These are phyloP conservation scores for Micrasema longulum DNA, from an alignment of 1,140 invertebrate species.

Conservation along the genomic window DNA sequence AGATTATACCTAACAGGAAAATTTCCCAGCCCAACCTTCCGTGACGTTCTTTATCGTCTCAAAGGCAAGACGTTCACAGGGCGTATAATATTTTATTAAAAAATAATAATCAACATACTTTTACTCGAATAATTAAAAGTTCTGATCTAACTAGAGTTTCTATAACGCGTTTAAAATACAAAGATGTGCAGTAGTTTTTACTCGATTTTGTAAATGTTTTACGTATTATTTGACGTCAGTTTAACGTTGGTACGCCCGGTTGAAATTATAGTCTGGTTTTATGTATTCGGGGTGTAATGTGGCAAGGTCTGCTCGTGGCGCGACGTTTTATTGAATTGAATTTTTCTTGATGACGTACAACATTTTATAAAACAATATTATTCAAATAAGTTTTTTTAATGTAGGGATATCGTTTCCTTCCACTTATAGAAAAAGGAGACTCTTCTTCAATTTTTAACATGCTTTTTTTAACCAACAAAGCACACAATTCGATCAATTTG, in stretches of 20 bases:
- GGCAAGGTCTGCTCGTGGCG: conserved; percentile 28
- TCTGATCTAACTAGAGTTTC: no score
- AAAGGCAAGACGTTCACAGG: conserved; percentile 7
- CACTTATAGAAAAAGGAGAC: no score
- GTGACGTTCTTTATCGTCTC: conserved; percentile 41
- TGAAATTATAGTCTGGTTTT: conserved; percentile 46
- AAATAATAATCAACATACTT: no score
- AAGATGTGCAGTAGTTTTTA: conserved; percentile 1
- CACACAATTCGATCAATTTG: no score
- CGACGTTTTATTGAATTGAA: neutral
- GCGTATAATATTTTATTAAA: conserved; percentile 16
- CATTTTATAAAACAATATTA: no score
- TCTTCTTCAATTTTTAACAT: no score
- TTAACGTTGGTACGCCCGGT: conserved; percentile 35
- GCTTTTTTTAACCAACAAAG: no score
- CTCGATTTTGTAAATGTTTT: neutral
- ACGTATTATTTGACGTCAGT: conserved; percentile 37
- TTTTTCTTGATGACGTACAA: no score
- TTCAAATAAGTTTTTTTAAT: no score
- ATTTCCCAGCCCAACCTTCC: conserved; percentile 50
- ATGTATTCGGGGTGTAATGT: conserved; percentile 21
- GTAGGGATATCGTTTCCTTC: no score
- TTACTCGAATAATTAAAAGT: no score
- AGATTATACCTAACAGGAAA: conserved; percentile 49
- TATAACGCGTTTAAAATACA: no score